Conservation (phyloP, 2,888 invertebrate species). For the Sphecodes monilicornis region DNA sequence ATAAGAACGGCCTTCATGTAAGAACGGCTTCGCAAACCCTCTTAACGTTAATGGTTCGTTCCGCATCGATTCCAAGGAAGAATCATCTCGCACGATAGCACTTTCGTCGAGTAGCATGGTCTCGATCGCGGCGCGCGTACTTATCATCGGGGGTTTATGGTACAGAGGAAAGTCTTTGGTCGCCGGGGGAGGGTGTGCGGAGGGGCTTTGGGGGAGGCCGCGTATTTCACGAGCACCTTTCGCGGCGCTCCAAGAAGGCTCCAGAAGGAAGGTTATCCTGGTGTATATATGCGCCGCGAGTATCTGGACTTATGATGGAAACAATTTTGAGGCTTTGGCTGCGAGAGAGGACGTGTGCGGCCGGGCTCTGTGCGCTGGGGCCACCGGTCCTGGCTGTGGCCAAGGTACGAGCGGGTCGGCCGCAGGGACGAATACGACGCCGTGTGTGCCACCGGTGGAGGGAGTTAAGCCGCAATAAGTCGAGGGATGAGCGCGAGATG, state of each 20-base stretch:
- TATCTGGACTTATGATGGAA: conserved; percentile 85
- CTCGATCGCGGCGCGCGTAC: conserved; percentile 18
- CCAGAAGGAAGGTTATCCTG: conserved; percentile 78
- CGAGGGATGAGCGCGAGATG: conserved; percentile 84
- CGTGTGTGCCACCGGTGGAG: conserved; percentile 67
- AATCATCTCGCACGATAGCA: neutral
- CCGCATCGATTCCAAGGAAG: neutral
- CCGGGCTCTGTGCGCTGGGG: conserved; percentile 41
- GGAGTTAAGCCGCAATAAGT: conserved; percentile 84
- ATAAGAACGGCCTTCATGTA: no score
- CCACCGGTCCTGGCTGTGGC: conserved; percentile 56
- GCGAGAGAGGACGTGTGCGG: conserved; percentile 73
- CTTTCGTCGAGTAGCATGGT: neutral
- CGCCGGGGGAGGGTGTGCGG: neutral
- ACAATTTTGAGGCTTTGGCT: conserved; percentile 84
- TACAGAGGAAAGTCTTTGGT: conserved; percentile 41
- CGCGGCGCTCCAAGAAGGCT: conserved; percentile 56
- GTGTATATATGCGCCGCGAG: conserved; percentile 79
- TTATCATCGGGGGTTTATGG: conserved; percentile 79
- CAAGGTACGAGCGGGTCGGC: conserved; percentile 65
- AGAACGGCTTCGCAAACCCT: no score
- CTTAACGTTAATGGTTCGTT: no score
- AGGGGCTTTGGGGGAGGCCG: conserved; percentile 65
- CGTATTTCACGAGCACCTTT: conserved; percentile 77
- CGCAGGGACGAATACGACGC: conserved; percentile 66